Base-by-base conservation (phyloP, 2,888 invertebrate genomes). In the Carterocephalus palaemon region DNA sequence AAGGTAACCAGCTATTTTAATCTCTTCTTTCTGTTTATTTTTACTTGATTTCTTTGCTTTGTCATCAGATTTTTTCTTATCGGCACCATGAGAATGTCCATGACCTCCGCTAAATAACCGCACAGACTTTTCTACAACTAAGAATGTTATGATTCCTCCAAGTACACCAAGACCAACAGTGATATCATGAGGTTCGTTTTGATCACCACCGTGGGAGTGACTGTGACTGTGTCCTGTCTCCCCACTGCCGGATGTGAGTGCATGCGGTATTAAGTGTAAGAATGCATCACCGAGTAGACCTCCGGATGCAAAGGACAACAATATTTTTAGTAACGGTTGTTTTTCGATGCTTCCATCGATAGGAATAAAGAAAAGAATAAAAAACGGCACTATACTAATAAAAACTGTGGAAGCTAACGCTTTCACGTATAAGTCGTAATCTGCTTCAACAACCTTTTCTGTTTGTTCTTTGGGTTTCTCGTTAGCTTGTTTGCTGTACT, bases 251-350 rank as follows among this genome's bases (percentile, higher is more conserved):
- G 80, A 69, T 45, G 69, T 66, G 16, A 93, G 89, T 32, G 99
- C 98, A 79, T 99, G 99, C 1, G 99, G 99, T 67, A 99, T 99
- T 52, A 99, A 88, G 84, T 99, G 99, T 3, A 99, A 89, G 77
- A 99, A 99, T 0, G 99, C 99, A 88, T 99, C 99, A 4, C 99
- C 99, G 0, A 99, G 88, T 7, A 99, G 89, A 31, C 99, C 97
- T 28, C 98, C 97, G 1, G 97, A 96, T 0, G 97, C 98, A 80
- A 98, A 98, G 8, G 96, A 95, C 31, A 98, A 78, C 33, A 98
- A 88, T 48, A 98, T 90, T 83, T 98, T 99, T 4, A 99, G 84
- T 23, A 96, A 83, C 1, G 96, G 94, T 72, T 95, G 91, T 72
- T 95, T 93, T 62, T 94, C 93, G 42, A 92, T 90, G 16, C 92